These are phyloP conservation scores for Aeoliscus strigatus DNA, from an alignment of 2,797 vertebrate species.

Conservation along the genomic window DNA sequence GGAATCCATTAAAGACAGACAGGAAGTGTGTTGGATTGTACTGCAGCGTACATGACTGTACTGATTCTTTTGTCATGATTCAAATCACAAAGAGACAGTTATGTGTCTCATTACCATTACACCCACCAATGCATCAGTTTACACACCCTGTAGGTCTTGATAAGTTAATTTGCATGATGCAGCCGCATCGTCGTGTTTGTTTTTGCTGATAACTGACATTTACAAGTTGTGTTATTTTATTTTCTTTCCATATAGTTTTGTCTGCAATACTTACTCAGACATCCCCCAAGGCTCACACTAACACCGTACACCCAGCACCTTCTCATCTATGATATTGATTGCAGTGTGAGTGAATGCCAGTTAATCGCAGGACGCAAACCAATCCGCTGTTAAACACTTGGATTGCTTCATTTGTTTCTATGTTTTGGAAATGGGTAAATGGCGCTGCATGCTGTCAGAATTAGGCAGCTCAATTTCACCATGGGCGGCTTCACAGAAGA, in stretches of 20 bases:
- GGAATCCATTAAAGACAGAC: conserved; percentile 13
- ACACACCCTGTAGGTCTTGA: neutral
- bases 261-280: conserved; percentile 42
- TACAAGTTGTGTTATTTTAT: conserved; percentile 23
- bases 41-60: conserved; percentile 2
- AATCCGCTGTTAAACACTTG: conserved; percentile 64
- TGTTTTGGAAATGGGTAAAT: conserved; percentile 47
- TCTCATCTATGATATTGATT: conserved; percentile 72
- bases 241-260: conserved; percentile 25
- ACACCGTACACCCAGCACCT: conserved; percentile 53
- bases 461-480: conserved; percentile 67
- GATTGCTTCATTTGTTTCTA: conserved; percentile 65
- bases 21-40: neutral
- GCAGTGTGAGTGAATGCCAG: conserved; percentile 63
- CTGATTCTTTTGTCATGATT: conserved; percentile 9
- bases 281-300: conserved; percentile 54
- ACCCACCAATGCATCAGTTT: conserved; percentile 13
- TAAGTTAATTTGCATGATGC: conserved; percentile 1
- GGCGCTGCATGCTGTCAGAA: conserved; percentile 52
- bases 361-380: conserved; percentile 60
- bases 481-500: conserved; percentile 57
- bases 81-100: conserved; percentile 7
- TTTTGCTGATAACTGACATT: conserved; percentile 3
- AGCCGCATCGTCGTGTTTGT: conserved; percentile 6
- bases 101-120: conserved; percentile 1